Evolutionary conservation across 2,888 invertebrate species (phyloP), one percentile per base, ranked within the genome.

Genomic region (Drosophila prolongata): DNA sequence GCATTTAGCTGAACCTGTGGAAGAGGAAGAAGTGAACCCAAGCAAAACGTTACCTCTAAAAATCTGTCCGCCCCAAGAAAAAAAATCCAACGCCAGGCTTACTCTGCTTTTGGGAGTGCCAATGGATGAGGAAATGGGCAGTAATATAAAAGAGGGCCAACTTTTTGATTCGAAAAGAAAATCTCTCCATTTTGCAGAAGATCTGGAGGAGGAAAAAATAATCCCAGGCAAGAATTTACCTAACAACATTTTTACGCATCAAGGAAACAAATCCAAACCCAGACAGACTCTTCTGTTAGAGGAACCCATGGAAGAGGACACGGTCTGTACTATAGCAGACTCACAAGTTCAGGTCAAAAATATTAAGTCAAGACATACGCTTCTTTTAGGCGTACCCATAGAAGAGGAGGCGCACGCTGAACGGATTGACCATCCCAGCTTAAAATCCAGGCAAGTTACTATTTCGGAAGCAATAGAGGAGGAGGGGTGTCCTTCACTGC

Each of bases 301-400:
- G 9, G 49, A 50, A 50, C 30, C 47, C 1, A 40, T 60, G 9
- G 60, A 69, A 6, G 46, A 40, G 27, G 60, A 70, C 9, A 3
- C 19, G 1, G 11, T 8, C 2, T 19, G 11, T 11, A 34, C 16
- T 34, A 47, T 16, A 13, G 6, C 11, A 49, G n/a, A 49, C 3
- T 11, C 11, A 6, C 11, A 19, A 44, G 37, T 6, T n/a, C 1
- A 38, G n/a, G 4, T 2, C 6, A 38, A 10, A 38, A 37, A 56
- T 27, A 42, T 13, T 8, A 58, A 58, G 4, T 6, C 46, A 3
- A 13, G 49, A 11, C 27, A 55, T 10, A 61, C 61, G 3, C 19
- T 40, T 27, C 11, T 47, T 30, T 34, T 38, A 5, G 46, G 38
- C 14, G 24, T 47, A 10, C 34, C 56, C 27, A 56, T 56, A 6